Percentiles rank a stretch among this genome's conserved stretches.
Evolutionary conservation across 1,140 invertebrate genomes (phyloP).

Genomic region (Scylla paramamosain): DNA sequence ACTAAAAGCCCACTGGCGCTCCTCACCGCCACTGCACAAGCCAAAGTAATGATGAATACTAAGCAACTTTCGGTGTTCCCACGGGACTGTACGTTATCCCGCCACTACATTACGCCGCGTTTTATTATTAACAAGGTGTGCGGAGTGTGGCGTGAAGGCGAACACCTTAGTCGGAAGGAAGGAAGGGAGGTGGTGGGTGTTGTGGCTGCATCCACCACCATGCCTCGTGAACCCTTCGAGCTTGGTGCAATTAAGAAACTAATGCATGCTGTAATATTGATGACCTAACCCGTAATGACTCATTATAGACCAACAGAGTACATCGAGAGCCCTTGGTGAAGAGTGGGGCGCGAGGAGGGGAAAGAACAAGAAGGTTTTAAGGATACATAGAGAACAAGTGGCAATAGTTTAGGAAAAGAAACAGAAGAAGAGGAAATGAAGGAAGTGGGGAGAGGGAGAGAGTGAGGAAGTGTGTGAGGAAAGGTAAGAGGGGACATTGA

Average conservation of each 20-base stretch:
- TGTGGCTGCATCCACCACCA: not conserved
- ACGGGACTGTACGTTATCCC: not conserved
- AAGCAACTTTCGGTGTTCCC: not conserved
- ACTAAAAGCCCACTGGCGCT: not conserved
- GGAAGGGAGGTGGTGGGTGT: too few relatives aligned
- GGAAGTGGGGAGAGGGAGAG: not conserved
- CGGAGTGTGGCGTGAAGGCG: not conserved
- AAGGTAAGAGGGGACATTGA: not conserved
- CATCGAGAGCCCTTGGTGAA: not conserved
- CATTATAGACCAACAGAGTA: not conserved
- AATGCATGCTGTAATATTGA: not conserved
- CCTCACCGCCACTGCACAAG: not conserved
- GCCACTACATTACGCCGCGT: not conserved
- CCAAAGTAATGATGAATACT: constrained; percentile 7
- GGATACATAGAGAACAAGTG: not conserved
- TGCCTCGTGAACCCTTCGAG: not conserved
- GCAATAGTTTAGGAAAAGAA: not conserved
- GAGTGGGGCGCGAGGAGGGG: not conserved
- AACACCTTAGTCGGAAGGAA: not conserved
- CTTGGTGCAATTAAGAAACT: not conserved
- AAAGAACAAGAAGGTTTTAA: not conserved
- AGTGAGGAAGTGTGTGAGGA: not conserved
- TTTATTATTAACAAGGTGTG: not conserved
- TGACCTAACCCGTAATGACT: not conserved
- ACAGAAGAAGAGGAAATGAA: not conserved